Conservation (phyloP, 2,888 invertebrate species). For the Pantelozetes paolii region DNA sequence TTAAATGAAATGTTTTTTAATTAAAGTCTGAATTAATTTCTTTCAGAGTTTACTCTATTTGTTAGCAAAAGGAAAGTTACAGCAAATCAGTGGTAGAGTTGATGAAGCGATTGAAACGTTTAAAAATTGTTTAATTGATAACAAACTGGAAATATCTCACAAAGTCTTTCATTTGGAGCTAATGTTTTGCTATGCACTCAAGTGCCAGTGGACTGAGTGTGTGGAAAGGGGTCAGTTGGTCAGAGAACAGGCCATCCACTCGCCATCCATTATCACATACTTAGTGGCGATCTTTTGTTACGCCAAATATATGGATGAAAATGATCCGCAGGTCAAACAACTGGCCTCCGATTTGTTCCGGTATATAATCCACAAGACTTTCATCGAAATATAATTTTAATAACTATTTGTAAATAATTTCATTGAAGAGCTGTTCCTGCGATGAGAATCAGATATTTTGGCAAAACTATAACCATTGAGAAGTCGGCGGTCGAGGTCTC, state of each 20-base stretch:
- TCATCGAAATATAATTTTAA: background rate
- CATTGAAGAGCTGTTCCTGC: slow-evolving; percentile 26
- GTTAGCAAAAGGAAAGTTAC: slow-evolving; percentile 29
- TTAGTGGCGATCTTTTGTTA: slow-evolving; percentile 30
- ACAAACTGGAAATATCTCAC: background rate
- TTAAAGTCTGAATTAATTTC: background rate
- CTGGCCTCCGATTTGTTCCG: slow-evolving; percentile 26
- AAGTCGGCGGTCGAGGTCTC: slow-evolving; percentile 31
- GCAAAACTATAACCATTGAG: slow-evolving; percentile 42
- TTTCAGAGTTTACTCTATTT: slow-evolving; percentile 31
- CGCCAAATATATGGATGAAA: slow-evolving; percentile 25
- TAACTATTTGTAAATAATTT: background rate
- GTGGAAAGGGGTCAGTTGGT: slow-evolving; percentile 21
- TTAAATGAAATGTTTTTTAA: background rate
- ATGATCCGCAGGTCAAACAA: slow-evolving; percentile 21
- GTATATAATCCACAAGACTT: background rate
- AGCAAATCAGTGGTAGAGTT: slow-evolving; percentile 37
- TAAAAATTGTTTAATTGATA: background rate
- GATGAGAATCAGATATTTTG: slow-evolving; percentile 39
- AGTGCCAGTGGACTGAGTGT: slow-evolving; percentile 31
- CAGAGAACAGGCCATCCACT: slow-evolving; percentile 2
- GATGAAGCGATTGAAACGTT: slow-evolving; percentile 22
- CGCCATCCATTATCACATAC: slow-evolving; percentile 31
- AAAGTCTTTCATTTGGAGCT: slow-evolving; percentile 37
- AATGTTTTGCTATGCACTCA: slow-evolving; percentile 27